Base-by-base conservation (phyloP, 2,797 vertebrate genomes). In the Nannoperca obscura region DNA sequence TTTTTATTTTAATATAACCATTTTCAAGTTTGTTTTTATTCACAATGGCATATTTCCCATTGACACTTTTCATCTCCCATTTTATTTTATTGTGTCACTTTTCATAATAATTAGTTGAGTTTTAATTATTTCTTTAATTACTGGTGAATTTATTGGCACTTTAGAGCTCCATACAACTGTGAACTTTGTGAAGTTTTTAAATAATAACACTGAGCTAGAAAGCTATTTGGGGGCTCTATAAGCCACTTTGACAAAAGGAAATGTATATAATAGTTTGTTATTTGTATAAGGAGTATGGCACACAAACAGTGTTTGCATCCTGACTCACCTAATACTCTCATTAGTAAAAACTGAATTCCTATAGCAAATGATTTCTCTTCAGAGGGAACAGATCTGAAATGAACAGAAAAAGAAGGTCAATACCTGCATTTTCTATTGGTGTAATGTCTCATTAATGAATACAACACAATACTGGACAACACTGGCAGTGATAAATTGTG, bases 341-440 rank as follows among this genome's bases (percentile, higher is more conserved):
- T 96, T 7, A 99, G 91, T 76, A 99, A 87, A 93, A 99, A 99
- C 81, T 99, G 98, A 8, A 99, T 90, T 44, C 98, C 98, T 0
- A 99, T 98, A 42, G 98, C 97, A 49, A 99, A 99, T 0, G 98
- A 98, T 85, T 99, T 99, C 77, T 98, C 97, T 0, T 99, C 97
- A 53, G 95, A 93, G 65, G 96, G 94, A 80, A 99, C 97, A 40
- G 94, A 95, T 63, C 98, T 99, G 91, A 49, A 82, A 88, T 20
- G 1, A 78, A 73, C 15, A 65, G 17, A 10, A 80, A 78, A 59
- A 40, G 19, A 44, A 38, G 1, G 20, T 62, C 4, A 65, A 32
- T 1, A 32, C 7, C 3, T 38, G 2, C 14, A 24, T 60, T 67
- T 19, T 46, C 27, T 12, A 4, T 61, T 13, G n/a, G 0, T 57